Evolutionary conservation across 2,888 invertebrate genomes (phyloP), one percentile per base, ranked within the genome.

Genomic region (Hanleya hanleyi): DNA sequence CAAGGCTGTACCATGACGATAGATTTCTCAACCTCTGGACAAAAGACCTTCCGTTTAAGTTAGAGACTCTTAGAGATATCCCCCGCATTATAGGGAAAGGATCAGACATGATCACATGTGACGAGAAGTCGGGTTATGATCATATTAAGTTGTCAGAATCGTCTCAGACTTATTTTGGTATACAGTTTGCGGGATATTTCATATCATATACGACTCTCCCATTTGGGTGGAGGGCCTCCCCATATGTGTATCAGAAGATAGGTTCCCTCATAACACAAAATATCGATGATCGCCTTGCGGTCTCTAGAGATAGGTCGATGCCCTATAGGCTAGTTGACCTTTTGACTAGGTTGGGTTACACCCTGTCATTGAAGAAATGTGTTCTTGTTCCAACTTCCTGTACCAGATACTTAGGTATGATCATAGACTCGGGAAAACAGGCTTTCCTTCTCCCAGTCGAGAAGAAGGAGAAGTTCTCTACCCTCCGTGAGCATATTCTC

Each of bases 221-320:
- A 9, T 51, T 51, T 51, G 73, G 75, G 0, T 76, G 62, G 70
- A 76, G 73, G 51, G 70, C 68, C 1, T 67, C 73, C 0, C 33
- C 76, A 7, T 73, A 36, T 35, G 37, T 73, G 18, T 71, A 76
- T 32, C 76, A 73, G 49, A 37, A 49, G 4, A 64, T 66, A 6
- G 71, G 73, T 12, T 68, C 70, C 67, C 26, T 36, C 9, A 62
- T 37, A 9, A 71, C 73, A 1, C 69, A 69, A 38, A 71, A 74
- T 33, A 74, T 74, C 32, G 76, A 76, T 67, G 71, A 76, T 38
- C 22, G 71, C 1, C 49, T 74, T 12, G 77, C 57, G 1, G 73
- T 61, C 1, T n/a, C n/a, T n/a, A n/a, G n/a, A n/a, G n/a, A n/a
- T n/a, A n/a, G n/a, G 15, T 5, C 51, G 33, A 0, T 37, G 9